Evolutionary conservation across 2,113 vertebrate species (phyloP).

Genomic region (Lucifuga dentata): DNA sequence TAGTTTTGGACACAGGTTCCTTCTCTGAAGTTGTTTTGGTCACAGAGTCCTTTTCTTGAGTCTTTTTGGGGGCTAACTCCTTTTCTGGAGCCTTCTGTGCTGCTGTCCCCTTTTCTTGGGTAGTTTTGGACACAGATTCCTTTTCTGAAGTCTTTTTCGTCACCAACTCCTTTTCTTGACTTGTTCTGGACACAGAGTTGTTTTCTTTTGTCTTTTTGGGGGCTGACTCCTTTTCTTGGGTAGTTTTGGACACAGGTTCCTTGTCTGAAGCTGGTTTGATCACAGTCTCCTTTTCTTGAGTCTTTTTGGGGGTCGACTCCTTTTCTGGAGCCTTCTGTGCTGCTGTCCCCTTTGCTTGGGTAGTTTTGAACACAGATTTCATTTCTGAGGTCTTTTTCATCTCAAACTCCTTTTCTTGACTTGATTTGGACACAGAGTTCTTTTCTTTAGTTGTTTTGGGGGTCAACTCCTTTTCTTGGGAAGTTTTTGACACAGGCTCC

Average conservation of each 20-base stretch:
- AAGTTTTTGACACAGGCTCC: background rate
- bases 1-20: background rate
- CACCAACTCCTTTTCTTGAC: too few species aligned
- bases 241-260: background rate
- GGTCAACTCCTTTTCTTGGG: background rate
- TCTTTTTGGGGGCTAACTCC: background rate
- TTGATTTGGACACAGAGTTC: background rate
- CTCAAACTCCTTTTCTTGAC: background rate
- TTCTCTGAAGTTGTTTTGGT: background rate
- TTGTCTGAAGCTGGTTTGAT: background rate
- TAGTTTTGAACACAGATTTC: background rate
- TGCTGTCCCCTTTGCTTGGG: background rate
- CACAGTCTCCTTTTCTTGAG: background rate
- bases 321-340: background rate
- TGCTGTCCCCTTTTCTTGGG: background rate
- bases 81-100: background rate
- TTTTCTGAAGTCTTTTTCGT: too few species aligned
- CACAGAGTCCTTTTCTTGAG: too few species aligned
- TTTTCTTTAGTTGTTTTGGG: background rate
- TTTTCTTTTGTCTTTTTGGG: background rate
- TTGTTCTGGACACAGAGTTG: too few species aligned
- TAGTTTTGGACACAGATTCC: background rate
- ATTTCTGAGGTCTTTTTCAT: background rate
- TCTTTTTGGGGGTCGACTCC: too few species aligned
- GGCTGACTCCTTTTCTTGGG: background rate